Percentiles rank a stretch among this genome's conserved stretches.
Conservation (phyloP, 2,797 vertebrate species). For the Hypotaenidia philippensis region DNA sequence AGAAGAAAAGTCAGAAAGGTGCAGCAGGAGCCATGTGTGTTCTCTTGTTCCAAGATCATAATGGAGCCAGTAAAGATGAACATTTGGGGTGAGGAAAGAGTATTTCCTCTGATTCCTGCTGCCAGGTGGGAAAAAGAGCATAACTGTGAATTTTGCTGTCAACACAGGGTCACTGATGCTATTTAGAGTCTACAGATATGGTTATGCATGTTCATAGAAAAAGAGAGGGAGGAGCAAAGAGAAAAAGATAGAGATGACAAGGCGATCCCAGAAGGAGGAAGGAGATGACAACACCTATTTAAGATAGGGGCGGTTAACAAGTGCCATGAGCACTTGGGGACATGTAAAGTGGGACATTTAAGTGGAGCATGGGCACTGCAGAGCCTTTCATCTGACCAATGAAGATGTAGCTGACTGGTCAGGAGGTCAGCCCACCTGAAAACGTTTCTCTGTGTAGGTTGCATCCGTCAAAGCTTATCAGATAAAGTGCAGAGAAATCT, state of each 20-base stretch:
- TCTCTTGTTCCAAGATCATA: conserved; percentile 8
- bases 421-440: neutral
- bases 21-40: neutral
- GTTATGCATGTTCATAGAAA: neutral
- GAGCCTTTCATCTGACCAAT: neutral
- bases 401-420: neutral
- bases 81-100: conserved; percentile 37
- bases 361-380: neutral
- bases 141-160: conserved; percentile 56
- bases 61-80: conserved; percentile 3
- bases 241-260: conserved; percentile 17
- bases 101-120: conserved; percentile 41
- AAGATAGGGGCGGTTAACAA: neutral
- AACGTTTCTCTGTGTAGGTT: neutral
- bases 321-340: neutral
- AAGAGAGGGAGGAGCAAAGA: conserved; percentile 2
- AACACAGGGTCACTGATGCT: conserved; percentile 40
- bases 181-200: conserved; percentile 18
- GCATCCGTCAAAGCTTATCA: neutral
- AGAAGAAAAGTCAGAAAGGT: conserved; percentile 9
- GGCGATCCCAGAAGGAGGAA: conserved; percentile 30
- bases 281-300: conserved; percentile 24
- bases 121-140: conserved; percentile 64
- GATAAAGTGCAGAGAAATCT: neutral
- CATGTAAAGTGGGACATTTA: conserved; percentile 18